Percentiles rank a stretch among this genome's conserved stretches.
phyloP scores from a whole-genome alignment of 2,888 invertebrate genomes.

The Conchocele bisecta region DNA sequence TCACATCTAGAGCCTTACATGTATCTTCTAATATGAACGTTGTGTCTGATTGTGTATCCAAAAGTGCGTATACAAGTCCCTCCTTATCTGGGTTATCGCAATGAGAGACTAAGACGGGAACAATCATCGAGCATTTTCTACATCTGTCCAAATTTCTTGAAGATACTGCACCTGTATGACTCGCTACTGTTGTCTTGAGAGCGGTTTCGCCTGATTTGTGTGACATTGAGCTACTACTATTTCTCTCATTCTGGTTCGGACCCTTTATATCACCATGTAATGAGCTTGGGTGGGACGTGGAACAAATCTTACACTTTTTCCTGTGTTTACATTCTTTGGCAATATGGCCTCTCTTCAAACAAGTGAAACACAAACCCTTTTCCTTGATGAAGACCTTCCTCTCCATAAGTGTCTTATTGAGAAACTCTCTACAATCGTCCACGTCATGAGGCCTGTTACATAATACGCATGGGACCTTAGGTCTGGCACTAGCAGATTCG shows the following conservation, averaged over 20 bases:
- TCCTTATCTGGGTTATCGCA: constrained; percentile 44
- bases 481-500: background rate
- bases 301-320: constrained; percentile 30
- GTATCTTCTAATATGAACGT: constrained; percentile 49
- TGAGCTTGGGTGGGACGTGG: constrained; percentile 28
- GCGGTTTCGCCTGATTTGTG: no score
- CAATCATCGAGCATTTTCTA: constrained; percentile 23
- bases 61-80: constrained; percentile 54
- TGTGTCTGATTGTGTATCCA: constrained; percentile 61
- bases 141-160: background rate
- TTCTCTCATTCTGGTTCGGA: background rate
- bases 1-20: constrained; percentile 26
- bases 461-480: constrained; percentile 1
- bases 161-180: background rate
- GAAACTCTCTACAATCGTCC: constrained; percentile 21
- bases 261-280: constrained; percentile 31
- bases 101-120: constrained; percentile 54
- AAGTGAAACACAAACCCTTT: constrained; percentile 34
- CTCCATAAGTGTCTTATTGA: constrained; percentile 17
- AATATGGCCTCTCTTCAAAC: constrained; percentile 23
- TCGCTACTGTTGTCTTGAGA: background rate
- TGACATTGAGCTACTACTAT: no score
- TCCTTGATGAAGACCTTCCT: constrained; percentile 37
- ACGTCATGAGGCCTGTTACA: constrained; percentile 37
- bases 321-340: constrained; percentile 26